A percentile compares a stretch with the other conserved stretches of the same genome.
Evolutionary conservation across 2,888 invertebrate genomes (phyloP).

Genomic region (Zaprionus bogoriensis): DNA sequence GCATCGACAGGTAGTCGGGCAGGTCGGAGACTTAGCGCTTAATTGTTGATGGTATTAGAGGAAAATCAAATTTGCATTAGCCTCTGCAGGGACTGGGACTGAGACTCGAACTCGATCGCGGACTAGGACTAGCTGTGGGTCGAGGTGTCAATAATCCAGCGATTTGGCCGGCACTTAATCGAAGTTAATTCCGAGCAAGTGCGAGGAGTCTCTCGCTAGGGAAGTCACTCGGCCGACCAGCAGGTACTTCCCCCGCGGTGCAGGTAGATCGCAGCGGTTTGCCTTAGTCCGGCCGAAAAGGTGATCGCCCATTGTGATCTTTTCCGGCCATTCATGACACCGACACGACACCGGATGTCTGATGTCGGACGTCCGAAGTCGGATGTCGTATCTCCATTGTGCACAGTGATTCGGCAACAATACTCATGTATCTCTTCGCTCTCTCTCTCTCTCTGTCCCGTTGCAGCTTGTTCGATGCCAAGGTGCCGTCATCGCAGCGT

Average conservation of each 20-base stretch:
- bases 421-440: not conserved
- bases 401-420: conserved; percentile 7
- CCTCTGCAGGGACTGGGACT: conserved; percentile 11
- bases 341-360: conserved; percentile 64
- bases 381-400: conserved; percentile 4
- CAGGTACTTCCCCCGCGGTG: conserved; percentile 36
- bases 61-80: conserved; percentile 72
- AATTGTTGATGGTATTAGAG: conserved; percentile 79
- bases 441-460: conserved; percentile 31
- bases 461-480: conserved; percentile 89
- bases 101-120: conserved; percentile 3
- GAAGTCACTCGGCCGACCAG: conserved; percentile 51
- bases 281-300: not conserved
- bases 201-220: conserved; percentile 30
- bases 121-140: conserved; percentile 34
- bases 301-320: conserved; percentile 37
- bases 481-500: conserved; percentile 85
- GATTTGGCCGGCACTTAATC: conserved; percentile 73
- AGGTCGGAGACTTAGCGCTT: conserved; percentile 47
- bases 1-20: conserved; percentile 48
- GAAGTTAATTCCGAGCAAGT: conserved; percentile 68
- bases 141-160: conserved; percentile 77
- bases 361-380: conserved; percentile 4
- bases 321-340: conserved; percentile 65
- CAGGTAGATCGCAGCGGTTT: conserved; percentile 2